A percentile compares a stretch with the other conserved stretches of the same genome.
phyloP scores from a whole-genome alignment of 2,888 invertebrate species.

The Willowsia nigromaculata region DNA sequence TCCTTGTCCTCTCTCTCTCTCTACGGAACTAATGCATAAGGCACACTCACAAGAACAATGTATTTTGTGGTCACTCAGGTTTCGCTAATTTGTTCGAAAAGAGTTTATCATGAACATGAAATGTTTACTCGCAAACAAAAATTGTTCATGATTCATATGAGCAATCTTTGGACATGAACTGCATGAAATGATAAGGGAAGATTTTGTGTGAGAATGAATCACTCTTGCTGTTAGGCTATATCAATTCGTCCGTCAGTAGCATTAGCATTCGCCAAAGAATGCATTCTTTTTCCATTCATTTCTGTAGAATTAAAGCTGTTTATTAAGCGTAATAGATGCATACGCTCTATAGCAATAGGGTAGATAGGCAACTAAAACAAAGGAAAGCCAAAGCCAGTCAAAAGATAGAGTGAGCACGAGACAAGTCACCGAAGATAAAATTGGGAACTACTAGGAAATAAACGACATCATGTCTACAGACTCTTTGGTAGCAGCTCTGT shows the following conservation, averaged over 20 bases:
- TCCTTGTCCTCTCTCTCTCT: constrained; percentile 51
- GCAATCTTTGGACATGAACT: background rate
- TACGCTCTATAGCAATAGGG: background rate
- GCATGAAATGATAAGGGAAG: background rate
- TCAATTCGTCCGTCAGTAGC: too few relatives aligned
- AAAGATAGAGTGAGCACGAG: background rate
- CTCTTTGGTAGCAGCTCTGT: background rate
- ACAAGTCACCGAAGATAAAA: background rate
- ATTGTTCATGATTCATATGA: background rate
- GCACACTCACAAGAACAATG: background rate
- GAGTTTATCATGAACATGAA: background rate
- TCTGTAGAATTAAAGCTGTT: background rate
- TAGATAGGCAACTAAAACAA: background rate
- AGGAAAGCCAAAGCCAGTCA: background rate
- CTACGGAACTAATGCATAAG: constrained; percentile 51
- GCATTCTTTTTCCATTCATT: background rate
- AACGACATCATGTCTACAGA: background rate
- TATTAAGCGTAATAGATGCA: background rate
- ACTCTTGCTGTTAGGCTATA: background rate
- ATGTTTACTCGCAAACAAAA: constrained; percentile 15
- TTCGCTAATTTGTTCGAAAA: constrained; percentile 24
- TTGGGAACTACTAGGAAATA: constrained; percentile 38
- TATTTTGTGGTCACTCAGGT: constrained; percentile 30
- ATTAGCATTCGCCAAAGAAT: background rate
- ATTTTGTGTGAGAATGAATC: background rate